Evolutionary conservation across 2,888 invertebrate species (phyloP), one percentile per base, ranked within the genome.

Genomic region (Drosophila recens): DNA sequence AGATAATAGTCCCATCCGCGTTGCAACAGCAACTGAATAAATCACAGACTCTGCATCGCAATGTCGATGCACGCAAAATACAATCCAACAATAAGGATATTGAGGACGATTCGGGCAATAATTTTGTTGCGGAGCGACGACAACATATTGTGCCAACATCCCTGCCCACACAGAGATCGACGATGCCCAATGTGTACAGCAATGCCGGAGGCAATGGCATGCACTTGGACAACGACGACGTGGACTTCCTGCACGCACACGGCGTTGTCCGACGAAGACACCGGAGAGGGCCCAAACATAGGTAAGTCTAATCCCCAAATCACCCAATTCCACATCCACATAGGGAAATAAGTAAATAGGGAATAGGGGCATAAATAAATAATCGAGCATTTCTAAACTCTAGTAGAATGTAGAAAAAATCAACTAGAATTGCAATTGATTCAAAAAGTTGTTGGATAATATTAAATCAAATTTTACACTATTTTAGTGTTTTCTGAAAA

Each of bases 71-170:
- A 23, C 90, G 92, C 10, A 93, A 93, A 87, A 93, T 93, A 62
- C 93, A 93, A 82, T 93, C 93, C 54, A 91, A 93, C 71, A 92
- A 92, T 46, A 93, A 93, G 84, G 93, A 93, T 80, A 93, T 93
- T 61, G 91, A 92, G 78, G 90, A 91, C 66, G 92, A 93, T 85
- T 92, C 92, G 38, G 92, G 92, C 58, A 92, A 93, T 72, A 93
- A 93, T 77, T 92, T 93, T 77, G 90, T 93, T 27, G 86, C 91
- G n/a, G 90, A 91, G 57, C 87, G 91, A n/a, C 90, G 92, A 57
- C 75, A 91, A 34, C 90, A 85, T 15, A 91, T 92, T 70, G 74
- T 92, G 80, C 92, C 92, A 34, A 93, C 93, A 40, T 90, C 92
- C 34, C 59, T 91, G 70, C 93, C 93, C 5, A 83, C 90, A 23